A percentile compares a stretch with the other conserved stretches of the same genome.
These are phyloP conservation scores for Scaptomyza caliginosa DNA, from an alignment of 2,888 invertebrate species.

Conservation along the genomic window DNA sequence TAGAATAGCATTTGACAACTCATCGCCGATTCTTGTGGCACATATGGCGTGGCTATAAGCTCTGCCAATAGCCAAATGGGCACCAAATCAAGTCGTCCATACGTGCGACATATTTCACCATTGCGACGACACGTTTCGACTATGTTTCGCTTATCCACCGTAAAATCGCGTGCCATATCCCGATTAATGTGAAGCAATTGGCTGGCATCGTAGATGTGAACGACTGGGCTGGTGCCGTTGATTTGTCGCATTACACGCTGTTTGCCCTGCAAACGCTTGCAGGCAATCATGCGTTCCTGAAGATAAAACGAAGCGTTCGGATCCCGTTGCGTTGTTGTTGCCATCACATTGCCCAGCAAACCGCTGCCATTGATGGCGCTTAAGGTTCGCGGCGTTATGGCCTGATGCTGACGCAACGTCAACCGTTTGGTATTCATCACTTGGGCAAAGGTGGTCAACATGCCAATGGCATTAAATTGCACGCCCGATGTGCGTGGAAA, in stretches of 20 bases:
- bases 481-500: constrained; percentile 97
- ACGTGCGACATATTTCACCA: constrained; percentile 89
- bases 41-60: constrained; percentile 86
- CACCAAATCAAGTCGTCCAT: constrained; percentile 91
- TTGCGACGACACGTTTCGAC: constrained; percentile 91
- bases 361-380: constrained; percentile 88
- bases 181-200: constrained; percentile 91
- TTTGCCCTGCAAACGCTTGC: constrained; percentile 75
- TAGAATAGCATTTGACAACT: constrained; percentile 88
- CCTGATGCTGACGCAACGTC: constrained; percentile 88
- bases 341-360: constrained; percentile 83
- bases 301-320: constrained; percentile 91
- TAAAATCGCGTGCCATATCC: constrained; percentile 92
- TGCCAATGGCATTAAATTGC: constrained; percentile 94
- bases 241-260: constrained; percentile 83
- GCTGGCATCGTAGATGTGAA: constrained; percentile 82
- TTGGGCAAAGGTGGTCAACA: constrained; percentile 93
- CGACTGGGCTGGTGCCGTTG: constrained; percentile 74
- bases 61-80: constrained; percentile 95
- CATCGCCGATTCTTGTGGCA: constrained; percentile 84
- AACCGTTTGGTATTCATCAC: constrained; percentile 88
- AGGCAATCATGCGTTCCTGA: constrained; percentile 86
- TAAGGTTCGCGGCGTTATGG: constrained; percentile 90
- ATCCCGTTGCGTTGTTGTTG: constrained; percentile 77
- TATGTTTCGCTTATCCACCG: constrained; percentile 85